Percentiles rank a stretch among this genome's conserved stretches.
Conservation (phyloP, 2,113 vertebrate genomes). For the Pantherophis guttatus region DNA sequence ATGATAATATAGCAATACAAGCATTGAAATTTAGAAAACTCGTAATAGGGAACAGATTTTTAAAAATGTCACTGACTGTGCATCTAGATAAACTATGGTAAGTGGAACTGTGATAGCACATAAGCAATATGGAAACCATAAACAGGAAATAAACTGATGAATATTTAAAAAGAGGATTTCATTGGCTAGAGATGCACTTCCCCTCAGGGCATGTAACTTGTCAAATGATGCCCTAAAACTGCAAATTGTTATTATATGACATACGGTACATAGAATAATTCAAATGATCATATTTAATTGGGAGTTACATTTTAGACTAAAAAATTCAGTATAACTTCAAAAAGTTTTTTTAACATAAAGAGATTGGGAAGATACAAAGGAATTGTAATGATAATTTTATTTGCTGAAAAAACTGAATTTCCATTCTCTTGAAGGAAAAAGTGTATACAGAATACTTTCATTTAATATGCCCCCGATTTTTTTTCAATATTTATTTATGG, state of each 20-base stretch:
- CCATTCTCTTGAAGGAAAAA: not conserved
- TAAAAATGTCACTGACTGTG: not conserved
- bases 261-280: not conserved
- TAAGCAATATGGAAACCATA: not conserved
- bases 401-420: not conserved
- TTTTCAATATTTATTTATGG: not conserved
- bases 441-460: not conserved
- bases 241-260: not conserved
- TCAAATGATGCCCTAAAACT: not conserved
- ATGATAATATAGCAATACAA: not conserved
- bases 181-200: not conserved
- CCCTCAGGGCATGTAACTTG: not conserved
- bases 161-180: not conserved
- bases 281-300: not conserved
- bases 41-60: not conserved
- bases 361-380: not conserved
- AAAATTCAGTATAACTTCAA: not conserved
- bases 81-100: not conserved
- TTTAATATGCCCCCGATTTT: not conserved
- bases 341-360: not conserved
- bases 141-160: not conserved
- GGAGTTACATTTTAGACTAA: not conserved
- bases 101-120: not conserved
- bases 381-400: not conserved
- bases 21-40: not conserved